phyloP scores from a whole-genome alignment of 2,888 invertebrate genomes.

The Branchinecta sandiegonensis region DNA sequence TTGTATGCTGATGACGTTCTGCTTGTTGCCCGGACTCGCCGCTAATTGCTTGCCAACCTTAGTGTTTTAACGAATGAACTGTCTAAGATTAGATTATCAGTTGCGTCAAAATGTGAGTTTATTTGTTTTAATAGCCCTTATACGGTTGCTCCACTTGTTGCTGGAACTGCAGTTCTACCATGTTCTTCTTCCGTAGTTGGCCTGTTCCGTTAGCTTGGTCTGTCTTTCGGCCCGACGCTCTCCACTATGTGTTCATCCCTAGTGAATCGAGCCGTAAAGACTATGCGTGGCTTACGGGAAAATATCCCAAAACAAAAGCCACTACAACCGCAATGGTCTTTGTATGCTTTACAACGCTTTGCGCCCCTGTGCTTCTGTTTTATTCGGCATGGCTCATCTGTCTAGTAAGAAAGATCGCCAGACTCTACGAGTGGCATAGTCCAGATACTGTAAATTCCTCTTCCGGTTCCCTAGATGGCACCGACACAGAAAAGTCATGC shows the following conservation, averaged over 20 bases:
- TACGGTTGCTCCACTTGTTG: too few species aligned
- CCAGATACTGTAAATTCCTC: neutral
- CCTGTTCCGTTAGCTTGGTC: too few species aligned
- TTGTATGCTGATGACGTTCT: neutral
- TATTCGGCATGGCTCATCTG: neutral
- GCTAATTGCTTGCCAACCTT: neutral
- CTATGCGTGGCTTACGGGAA: neutral
- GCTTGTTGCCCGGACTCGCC: constrained; percentile 4
- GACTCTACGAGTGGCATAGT: neutral
- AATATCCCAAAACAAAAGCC: neutral
- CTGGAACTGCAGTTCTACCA: neutral
- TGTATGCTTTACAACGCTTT: neutral
- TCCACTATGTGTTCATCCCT: constrained; percentile 1
- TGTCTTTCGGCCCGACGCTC: neutral
- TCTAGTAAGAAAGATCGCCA: neutral
- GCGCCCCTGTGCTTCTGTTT: too few species aligned
- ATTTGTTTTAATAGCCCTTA: too few species aligned
- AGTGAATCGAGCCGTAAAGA: neutral
- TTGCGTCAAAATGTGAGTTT: too few species aligned
- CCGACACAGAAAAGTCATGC: neutral
- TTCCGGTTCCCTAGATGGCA: neutral
- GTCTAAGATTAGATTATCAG: neutral
- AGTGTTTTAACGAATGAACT: neutral
- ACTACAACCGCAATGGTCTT: neutral
- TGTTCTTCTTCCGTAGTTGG: neutral